Conservation (phyloP, 2,113 vertebrate genomes). For the Pycnonotus jocosus region DNA sequence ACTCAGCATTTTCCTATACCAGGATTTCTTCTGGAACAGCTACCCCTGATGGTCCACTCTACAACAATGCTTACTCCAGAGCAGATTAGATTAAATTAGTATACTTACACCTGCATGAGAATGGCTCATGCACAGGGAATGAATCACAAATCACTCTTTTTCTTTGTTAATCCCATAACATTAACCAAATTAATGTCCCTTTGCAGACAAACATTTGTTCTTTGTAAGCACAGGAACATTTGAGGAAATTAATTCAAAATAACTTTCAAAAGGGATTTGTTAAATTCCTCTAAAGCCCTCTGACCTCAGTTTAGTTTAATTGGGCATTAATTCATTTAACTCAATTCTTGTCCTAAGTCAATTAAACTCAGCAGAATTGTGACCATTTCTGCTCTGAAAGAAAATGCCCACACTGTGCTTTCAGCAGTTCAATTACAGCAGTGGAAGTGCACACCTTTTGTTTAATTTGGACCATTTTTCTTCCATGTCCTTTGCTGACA, state of each 20-base stretch:
- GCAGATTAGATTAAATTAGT: not conserved
- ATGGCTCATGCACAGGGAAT: not conserved
- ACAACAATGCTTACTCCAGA: not conserved
- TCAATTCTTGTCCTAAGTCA: conserved; percentile 1
- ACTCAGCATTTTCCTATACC: not conserved
- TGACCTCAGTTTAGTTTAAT: conserved; percentile 25
- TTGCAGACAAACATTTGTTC: conserved; percentile 4
- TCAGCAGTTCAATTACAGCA: not conserved
- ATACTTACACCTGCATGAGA: not conserved
- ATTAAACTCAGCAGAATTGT: conserved; percentile 25
- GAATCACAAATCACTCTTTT: not conserved
- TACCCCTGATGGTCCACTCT: not conserved
- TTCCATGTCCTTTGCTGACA: not conserved
- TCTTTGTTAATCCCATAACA: conserved; percentile 25
- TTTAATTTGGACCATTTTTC: not conserved
- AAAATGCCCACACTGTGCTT: not conserved
- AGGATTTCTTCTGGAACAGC: conserved; percentile 15
- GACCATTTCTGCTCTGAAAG: not conserved
- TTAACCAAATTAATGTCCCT: conserved; percentile 4
- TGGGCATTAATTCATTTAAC: not conserved
- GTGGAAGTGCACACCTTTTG: not conserved
- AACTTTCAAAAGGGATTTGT: conserved; percentile 25
- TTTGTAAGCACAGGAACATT: not conserved
- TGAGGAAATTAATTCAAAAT: conserved; percentile 28
- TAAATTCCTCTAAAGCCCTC: not conserved